Evolutionary conservation across 2,113 vertebrate genomes (phyloP).

Genomic region (Phrynosoma blainvillii): DNA sequence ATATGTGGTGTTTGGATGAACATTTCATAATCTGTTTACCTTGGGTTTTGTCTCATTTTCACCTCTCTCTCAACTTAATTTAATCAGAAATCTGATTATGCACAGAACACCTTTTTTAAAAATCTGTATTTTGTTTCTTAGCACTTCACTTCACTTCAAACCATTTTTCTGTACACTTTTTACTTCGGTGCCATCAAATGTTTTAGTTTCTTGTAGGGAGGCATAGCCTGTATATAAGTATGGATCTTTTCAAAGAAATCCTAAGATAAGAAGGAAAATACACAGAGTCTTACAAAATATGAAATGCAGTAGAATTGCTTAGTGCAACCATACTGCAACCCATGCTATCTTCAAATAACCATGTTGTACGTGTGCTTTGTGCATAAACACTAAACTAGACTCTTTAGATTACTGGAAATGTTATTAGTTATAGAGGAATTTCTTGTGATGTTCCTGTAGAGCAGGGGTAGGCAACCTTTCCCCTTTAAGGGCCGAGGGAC

Average conservation of each 20-base stretch:
- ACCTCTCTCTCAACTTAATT: no score
- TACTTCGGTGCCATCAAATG: background rate
- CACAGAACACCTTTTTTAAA: background rate
- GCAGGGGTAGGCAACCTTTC: no score
- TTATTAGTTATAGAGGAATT: background rate
- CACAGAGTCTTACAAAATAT: background rate
- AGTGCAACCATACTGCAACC: background rate
- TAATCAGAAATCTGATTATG: no score
- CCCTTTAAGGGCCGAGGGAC: no score
- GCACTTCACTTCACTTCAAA: background rate
- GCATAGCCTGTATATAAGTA: no score
- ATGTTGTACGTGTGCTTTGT: background rate
- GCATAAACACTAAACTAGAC: background rate
- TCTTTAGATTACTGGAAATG: background rate
- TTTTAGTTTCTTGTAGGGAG: background rate
- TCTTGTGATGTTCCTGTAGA: background rate
- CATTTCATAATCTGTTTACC: background rate
- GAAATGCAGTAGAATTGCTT: background rate
- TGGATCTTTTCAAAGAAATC: no score
- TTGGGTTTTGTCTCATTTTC: background rate
- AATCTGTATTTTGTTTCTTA: background rate
- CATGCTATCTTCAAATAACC: background rate
- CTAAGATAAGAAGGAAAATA: background rate
- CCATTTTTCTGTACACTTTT: no score
- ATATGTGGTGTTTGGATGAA: background rate